These are phyloP conservation scores for Margaritifera margaritifera DNA, from an alignment of 2,888 invertebrate genomes.

Conservation along the genomic window DNA sequence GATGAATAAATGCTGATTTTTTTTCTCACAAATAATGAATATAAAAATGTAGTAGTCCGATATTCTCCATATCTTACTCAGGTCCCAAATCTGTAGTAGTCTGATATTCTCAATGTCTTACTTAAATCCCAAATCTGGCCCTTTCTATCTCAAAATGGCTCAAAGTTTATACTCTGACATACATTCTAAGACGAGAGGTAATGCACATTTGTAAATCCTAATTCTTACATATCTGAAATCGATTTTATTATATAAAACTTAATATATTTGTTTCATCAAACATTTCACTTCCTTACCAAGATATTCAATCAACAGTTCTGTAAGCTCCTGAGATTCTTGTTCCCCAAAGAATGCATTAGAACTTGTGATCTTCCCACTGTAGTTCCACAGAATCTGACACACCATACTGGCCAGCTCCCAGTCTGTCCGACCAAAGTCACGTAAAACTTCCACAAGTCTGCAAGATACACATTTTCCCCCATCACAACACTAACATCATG, in stretches of 20 bases:
- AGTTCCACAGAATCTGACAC: slow-evolving; percentile 85
- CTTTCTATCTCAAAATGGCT: no score
- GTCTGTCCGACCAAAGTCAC: slow-evolving; percentile 78
- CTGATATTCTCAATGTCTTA: no score
- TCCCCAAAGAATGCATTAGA: slow-evolving; percentile 67
- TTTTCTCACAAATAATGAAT: no score
- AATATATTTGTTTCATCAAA: background rate
- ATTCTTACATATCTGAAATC: background rate
- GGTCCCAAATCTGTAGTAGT: no score
- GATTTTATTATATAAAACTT: background rate
- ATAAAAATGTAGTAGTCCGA: no score
- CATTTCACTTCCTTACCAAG: slow-evolving; percentile 48
- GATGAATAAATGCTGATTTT: no score
- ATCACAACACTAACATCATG: no score
- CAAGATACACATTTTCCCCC: slow-evolving; percentile 3
- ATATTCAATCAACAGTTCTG: slow-evolving; percentile 62
- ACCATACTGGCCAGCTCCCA: slow-evolving; percentile 83
- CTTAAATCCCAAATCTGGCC: no score
- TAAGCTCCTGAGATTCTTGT: slow-evolving; percentile 62
- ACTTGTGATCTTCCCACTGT: slow-evolving; percentile 73
- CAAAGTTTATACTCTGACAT: no score
- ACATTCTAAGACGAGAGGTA: no score
- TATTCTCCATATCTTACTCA: no score
- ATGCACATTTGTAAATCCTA: no score
- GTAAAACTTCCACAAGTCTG: slow-evolving; percentile 77